Percentiles rank a stretch among this genome's conserved stretches.
Conservation (phyloP, 2,888 invertebrate genomes). For the Meliscaeva auricollis region DNA sequence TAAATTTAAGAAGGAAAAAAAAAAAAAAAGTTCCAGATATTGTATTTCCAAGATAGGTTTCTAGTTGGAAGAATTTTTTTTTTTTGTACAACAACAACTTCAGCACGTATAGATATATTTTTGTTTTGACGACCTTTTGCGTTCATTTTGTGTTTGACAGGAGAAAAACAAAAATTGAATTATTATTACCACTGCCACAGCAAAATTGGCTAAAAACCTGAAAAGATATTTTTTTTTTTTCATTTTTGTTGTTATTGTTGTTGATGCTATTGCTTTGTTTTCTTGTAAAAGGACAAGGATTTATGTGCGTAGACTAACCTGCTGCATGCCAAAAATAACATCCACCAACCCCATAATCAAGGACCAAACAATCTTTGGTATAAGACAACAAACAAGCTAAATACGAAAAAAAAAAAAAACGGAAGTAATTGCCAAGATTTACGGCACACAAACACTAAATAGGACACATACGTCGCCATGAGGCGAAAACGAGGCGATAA, state of each 20-base stretch:
- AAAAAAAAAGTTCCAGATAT: not conserved
- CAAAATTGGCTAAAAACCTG: slow-evolving; percentile 15
- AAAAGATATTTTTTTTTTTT: not conserved
- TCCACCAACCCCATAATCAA: not conserved
- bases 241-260: not conserved
- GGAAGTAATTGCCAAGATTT: slow-evolving; percentile 75
- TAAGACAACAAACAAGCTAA: not conserved
- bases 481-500: slow-evolving; percentile 70
- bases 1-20: too few species aligned
- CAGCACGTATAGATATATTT: slow-evolving; percentile 53
- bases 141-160: slow-evolving; percentile 40
- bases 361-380: not conserved
- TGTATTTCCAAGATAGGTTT: slow-evolving; percentile 6
- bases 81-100: slow-evolving; percentile 60
- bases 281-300: slow-evolving; percentile 43
- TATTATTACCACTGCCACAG: slow-evolving; percentile 54
- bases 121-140: slow-evolving; percentile 44
- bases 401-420: slow-evolving; percentile 34
- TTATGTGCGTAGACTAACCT: slow-evolving; percentile 68
- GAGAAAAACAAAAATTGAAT: slow-evolving; percentile 71
- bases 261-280: not conserved
- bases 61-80: not conserved
- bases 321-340: slow-evolving; percentile 63
- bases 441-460: slow-evolving; percentile 69
- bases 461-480: slow-evolving; percentile 62